Evolutionary conservation across 2,888 invertebrate species (phyloP), one percentile per base, ranked within the genome.

Genomic region (Callimorpha dominula): DNA sequence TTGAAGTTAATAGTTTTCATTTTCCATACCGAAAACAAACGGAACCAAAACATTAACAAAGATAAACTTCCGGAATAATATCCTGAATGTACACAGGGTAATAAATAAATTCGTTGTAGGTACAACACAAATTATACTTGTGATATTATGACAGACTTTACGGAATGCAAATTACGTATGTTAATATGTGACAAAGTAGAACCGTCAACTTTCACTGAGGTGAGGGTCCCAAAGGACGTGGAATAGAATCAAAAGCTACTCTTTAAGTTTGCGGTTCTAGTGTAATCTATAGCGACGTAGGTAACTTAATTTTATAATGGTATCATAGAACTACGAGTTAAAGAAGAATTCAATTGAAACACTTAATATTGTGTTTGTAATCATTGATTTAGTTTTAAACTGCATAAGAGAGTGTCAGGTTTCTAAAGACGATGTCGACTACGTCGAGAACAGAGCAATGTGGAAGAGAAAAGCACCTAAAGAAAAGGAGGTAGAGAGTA

Each of bases 171-270:
- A 82, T 81, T 64, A 63, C 75, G 71, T 80, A 84, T 85, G 84
- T 74, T 79, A 84, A 84, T 82, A 71, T 76, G 78, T 46, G 69
- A 50, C 78, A 76, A 85, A 80, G 79, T 79, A 76, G 80, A 66
- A 70, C 81, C 46, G 62, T 50, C 71, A 75, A 83, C 88, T 90
- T 90, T 89, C 90, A 82, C 86, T 77, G 81, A 81, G 82, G 77
- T 73, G 72, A 73, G 77, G 50, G 78, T 89, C 91, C 88, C 87
- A 75, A 76, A 79, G 85, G 90, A 88, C 84, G 78, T 82, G 81
- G 78, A 81, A 80, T 79, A 81, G 84, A 86, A 87, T 88, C 84
- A 85, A 84, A 83, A 81, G 77, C 78, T 65, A 76, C 86, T 88
- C 85, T 88, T 89, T 90, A 90, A 77, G 82, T 78, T 78, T 82